Evolutionary conservation across 2,888 invertebrate species (phyloP).

Genomic region (Tenthredo scrophulariae): DNA sequence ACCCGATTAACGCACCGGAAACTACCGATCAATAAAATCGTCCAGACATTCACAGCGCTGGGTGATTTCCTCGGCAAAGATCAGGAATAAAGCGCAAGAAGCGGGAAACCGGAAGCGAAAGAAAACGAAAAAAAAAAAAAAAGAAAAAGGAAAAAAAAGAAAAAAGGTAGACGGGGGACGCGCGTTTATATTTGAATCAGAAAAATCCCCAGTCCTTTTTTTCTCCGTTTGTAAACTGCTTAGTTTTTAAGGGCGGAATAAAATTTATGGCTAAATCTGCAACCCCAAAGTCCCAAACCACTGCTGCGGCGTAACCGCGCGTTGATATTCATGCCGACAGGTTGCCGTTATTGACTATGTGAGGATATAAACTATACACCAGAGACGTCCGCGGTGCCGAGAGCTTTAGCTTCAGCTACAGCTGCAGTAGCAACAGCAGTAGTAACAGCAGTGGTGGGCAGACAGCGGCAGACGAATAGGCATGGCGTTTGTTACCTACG

Average conservation of each 20-base stretch:
- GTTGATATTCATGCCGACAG: slow-evolving; percentile 75
- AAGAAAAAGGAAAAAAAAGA: neutral
- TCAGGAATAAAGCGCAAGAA: slow-evolving; percentile 1
- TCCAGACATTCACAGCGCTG: neutral
- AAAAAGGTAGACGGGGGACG: neutral
- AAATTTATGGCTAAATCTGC: slow-evolving; percentile 38
- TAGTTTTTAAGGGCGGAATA: neutral
- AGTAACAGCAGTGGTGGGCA: neutral
- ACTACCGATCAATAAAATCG: slow-evolving; percentile 46
- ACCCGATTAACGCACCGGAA: slow-evolving; percentile 50
- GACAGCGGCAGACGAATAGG: slow-evolving; percentile 44
- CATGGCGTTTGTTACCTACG: neutral
- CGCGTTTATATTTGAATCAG: neutral
- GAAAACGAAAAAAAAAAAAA: neutral
- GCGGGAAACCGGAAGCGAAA: neutral
- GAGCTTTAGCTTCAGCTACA: neutral
- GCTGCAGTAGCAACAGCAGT: neutral
- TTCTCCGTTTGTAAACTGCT: neutral
- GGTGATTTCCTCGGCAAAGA: neutral
- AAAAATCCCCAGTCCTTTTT: neutral
- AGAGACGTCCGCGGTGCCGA: neutral
- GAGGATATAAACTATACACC: slow-evolving; percentile 46
- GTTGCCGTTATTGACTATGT: slow-evolving; percentile 74
- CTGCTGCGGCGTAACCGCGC: slow-evolving; percentile 56
- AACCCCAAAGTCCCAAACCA: slow-evolving; percentile 5